Conservation (phyloP, 1,140 invertebrate genomes). For the Camponotus vicinus region DNA sequence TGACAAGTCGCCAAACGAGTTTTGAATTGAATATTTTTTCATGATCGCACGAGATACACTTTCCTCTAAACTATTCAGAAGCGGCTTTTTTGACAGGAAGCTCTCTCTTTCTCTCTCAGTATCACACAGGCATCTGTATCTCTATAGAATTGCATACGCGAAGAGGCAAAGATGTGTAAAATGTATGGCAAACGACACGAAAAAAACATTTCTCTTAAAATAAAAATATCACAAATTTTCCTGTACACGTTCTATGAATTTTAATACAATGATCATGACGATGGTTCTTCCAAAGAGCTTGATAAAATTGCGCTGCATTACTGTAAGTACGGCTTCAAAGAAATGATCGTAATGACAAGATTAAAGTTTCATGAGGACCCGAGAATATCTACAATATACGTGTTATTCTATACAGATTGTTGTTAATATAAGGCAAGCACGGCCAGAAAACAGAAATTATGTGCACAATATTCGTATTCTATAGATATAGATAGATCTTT, state of each 20-base stretch:
- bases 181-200: not conserved
- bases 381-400: not conserved
- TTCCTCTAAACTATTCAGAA: not conserved
- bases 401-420: constrained; percentile 20
- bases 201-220: not conserved
- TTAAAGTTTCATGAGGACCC: constrained; percentile 65
- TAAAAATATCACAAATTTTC: not conserved
- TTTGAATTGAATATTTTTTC: constrained; percentile 61
- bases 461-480: not conserved
- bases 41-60: not conserved
- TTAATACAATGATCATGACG: constrained; percentile 25
- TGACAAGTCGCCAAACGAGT: constrained; percentile 60
- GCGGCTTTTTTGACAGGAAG: constrained; percentile 40
- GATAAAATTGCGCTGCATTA: constrained; percentile 64
- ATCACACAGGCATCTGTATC: not conserved
- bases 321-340: constrained; percentile 55
- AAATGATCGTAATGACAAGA: constrained; percentile 19
- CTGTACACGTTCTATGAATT: not conserved
- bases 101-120: not conserved
- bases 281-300: constrained; percentile 26
- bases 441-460: not conserved
- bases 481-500: not conserved
- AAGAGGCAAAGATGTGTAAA: constrained; percentile 9
- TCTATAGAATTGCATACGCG: not conserved
- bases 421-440: not conserved